A percentile compares a stretch with the other conserved stretches of the same genome.
Conservation (phyloP, 2,113 vertebrate genomes). For the Pygoscelis adeliae region DNA sequence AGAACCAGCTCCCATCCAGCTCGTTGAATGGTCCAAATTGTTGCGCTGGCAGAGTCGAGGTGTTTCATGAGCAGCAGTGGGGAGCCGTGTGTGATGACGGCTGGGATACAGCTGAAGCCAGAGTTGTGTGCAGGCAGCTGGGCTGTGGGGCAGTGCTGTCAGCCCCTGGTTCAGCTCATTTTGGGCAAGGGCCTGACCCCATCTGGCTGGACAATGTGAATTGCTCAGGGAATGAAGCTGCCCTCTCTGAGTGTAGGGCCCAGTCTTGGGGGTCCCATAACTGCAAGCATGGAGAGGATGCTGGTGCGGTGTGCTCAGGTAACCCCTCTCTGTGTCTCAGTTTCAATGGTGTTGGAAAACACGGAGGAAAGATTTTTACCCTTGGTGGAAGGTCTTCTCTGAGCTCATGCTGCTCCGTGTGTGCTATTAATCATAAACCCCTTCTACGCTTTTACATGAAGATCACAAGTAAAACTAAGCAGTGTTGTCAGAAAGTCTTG, state of each 20-base stretch:
- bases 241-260: no score
- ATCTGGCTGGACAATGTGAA: not conserved
- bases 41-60: constrained; percentile 58
- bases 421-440: not conserved
- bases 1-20: not conserved
- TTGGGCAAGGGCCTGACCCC: not conserved
- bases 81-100: constrained; percentile 89
- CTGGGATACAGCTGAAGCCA: constrained; percentile 82
- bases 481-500: not conserved
- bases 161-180: not conserved
- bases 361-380: not conserved
- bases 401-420: not conserved
- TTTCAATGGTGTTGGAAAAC: not conserved
- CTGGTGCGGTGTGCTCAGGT: not conserved
- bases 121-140: constrained; percentile 47
- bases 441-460: not conserved
- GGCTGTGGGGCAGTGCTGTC: not conserved
- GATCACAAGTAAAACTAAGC: not conserved
- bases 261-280: no score
- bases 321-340: not conserved
- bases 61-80: constrained; percentile 86
- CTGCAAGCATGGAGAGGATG: not conserved
- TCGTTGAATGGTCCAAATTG: not conserved
- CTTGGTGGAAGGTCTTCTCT: not conserved
- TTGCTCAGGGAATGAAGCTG: no score